Conservation (phyloP, 2,888 invertebrate species). For the Melieria picta region DNA sequence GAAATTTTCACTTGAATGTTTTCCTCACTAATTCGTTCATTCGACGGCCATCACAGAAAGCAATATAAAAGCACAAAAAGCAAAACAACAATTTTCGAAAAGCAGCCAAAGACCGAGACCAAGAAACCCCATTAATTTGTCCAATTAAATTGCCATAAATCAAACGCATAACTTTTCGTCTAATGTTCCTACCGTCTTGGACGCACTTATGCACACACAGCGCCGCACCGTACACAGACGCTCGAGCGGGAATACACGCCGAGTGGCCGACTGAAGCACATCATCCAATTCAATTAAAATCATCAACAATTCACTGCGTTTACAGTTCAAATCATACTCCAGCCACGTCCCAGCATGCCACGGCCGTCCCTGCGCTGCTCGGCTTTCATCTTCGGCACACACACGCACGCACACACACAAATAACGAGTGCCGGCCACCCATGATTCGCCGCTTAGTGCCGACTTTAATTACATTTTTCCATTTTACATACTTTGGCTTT, state of each 20-base stretch:
- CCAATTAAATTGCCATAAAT: conserved; percentile 55
- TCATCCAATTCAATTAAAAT: conserved; percentile 58
- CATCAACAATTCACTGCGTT: conserved; percentile 49
- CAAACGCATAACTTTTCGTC: conserved; percentile 34
- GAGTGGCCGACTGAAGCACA: background rate
- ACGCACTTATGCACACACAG: too few relatives aligned
- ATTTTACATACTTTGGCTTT: conserved; percentile 31
- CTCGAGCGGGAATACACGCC: conserved; percentile 42
- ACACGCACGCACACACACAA: background rate
- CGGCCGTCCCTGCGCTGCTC: background rate
- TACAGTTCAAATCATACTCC: conserved; percentile 37
- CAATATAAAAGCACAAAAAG: too few relatives aligned
- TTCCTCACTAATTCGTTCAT: too few relatives aligned
- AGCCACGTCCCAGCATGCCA: background rate
- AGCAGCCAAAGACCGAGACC: background rate
- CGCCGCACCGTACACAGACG: background rate
- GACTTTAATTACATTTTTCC: conserved; percentile 46
- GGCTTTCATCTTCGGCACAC: conserved; percentile 21
- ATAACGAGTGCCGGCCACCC: conserved; percentile 46
- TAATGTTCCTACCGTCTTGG: background rate
- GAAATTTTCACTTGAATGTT: too few relatives aligned
- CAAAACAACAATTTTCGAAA: too few relatives aligned
- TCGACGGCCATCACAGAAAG: too few relatives aligned
- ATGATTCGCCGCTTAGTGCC: conserved; percentile 40
- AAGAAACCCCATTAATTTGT: conserved; percentile 5